Evolutionary conservation across 2,797 vertebrate genomes (phyloP), one percentile per base, ranked within the genome.

Genomic region (Hydrocynus forskahlii): DNA sequence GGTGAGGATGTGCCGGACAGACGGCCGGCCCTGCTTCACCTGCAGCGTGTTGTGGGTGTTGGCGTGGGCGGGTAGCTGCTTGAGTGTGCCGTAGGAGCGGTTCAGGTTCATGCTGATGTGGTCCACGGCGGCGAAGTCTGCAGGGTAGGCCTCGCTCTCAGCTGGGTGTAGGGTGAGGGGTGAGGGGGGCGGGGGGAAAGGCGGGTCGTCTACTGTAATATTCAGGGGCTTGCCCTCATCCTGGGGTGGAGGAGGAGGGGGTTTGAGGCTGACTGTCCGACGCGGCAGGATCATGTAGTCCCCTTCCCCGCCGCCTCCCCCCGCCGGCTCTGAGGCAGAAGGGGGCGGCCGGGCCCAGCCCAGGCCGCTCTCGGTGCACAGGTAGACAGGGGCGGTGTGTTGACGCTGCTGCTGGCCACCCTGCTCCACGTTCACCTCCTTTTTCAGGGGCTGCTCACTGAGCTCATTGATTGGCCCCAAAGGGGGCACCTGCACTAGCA

Each of bases 281-380:
- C 97, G 94, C 12, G 98, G 98, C 84, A 99, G 93, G 88, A 99
- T 96, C 97, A 98, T 99, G 90, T 99, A 99, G 92, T 99, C 97
- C 84, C 98, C 97, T 92, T 98, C 97, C 0, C 94, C 93, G 9
- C 67, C 79, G n/a, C 89, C 92, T 0, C 92, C 92, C 16, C 91
- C 91, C 86, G 70, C 89, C 90, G 78, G 91, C 89, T 2, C 94
- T 89, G 87, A 93, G 90, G 89, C 90, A 89, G 88, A 89, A 90
- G 97, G 92, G 0, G 95, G 93, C 0, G 96, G 94, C 57, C 94
- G 93, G 38, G 96, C 92, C 97, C 97, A 99, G 0, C 97, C 95
- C 88, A 98, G 90, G 86, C 96, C 96, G 67, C 96, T 97, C 88
- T 99, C 97, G 0, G 97, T 96, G 88, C 97, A 99, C 93, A 99